Evolutionary conservation across 2,888 invertebrate genomes (phyloP).

Genomic region (Pherbina coryleti): DNA sequence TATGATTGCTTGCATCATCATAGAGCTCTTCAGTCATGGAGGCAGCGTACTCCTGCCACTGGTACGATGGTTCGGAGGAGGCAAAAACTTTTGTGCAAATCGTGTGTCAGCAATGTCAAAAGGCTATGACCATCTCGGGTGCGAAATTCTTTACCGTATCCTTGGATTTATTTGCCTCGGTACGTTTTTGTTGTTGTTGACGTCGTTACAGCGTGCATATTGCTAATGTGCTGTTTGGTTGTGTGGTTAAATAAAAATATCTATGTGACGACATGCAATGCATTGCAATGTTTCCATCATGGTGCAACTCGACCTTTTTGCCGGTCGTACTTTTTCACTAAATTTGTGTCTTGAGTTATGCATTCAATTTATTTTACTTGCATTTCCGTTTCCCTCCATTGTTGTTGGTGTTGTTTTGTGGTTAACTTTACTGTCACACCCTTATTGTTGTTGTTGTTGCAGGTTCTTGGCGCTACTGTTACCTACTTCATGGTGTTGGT

Average conservation of each 20-base stretch:
- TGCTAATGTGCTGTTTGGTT: neutral
- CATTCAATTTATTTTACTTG: neutral
- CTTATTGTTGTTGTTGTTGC: conserved; percentile 14
- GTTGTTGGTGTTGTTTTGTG: neutral
- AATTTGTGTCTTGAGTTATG: neutral
- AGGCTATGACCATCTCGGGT: conserved; percentile 89
- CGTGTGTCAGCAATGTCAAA: conserved; percentile 91
- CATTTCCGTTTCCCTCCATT: neutral
- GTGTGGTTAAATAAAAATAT: no score
- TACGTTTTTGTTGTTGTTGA: conserved; percentile 69
- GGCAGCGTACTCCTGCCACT: conserved; percentile 90
- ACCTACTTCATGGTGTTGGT: conserved; percentile 94
- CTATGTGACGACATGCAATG: no score
- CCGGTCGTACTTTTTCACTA: neutral
- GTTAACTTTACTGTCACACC: neutral
- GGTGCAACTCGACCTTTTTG: no score
- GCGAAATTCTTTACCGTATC: conserved; percentile 92
- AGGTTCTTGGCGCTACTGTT: conserved; percentile 89
- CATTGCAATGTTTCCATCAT: no score
- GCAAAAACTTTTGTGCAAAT: conserved; percentile 92
- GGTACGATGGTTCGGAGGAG: conserved; percentile 92
- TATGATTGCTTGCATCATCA: conserved; percentile 31
- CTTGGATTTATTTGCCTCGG: conserved; percentile 88
- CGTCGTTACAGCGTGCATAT: neutral
- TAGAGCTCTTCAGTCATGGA: conserved; percentile 93